Conservation (phyloP, 2,113 vertebrate species). For the Strigops habroptila region DNA sequence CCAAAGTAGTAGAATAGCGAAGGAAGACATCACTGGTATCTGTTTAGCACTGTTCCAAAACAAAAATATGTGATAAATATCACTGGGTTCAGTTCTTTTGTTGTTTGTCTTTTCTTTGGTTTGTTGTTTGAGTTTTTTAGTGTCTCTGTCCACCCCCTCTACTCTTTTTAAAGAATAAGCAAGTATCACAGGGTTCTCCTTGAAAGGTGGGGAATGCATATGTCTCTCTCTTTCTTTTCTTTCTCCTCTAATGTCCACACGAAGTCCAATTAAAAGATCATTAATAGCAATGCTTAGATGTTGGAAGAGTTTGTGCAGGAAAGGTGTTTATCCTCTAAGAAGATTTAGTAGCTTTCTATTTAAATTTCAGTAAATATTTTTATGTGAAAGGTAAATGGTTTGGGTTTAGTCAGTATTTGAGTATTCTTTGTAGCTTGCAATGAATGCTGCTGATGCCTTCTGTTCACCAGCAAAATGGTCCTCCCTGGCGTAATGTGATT, state of each 20-base stretch:
- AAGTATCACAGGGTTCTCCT: neutral
- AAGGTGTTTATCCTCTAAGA: neutral
- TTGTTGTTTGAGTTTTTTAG: neutral
- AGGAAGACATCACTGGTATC: neutral
- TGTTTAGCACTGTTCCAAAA: neutral
- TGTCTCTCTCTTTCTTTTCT: neutral
- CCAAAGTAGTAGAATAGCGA: neutral
- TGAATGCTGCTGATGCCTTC: neutral
- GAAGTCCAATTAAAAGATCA: neutral
- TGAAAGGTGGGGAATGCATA: neutral
- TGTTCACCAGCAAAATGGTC: neutral
- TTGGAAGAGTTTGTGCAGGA: neutral
- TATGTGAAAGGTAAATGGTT: neutral
- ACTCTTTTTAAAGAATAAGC: neutral
- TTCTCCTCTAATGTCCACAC: neutral
- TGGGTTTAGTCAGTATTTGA: neutral
- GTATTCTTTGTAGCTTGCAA: neutral
- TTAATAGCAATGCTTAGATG: neutral
- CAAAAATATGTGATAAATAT: neutral
- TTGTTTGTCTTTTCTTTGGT: neutral
- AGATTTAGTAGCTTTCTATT: neutral
- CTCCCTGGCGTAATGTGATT: neutral
- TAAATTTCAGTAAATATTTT: neutral
- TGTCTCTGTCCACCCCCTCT: neutral
- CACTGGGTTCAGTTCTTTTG: neutral